phyloP scores from a whole-genome alignment of 2,888 invertebrate genomes.

The Euplagia quadripunctaria region DNA sequence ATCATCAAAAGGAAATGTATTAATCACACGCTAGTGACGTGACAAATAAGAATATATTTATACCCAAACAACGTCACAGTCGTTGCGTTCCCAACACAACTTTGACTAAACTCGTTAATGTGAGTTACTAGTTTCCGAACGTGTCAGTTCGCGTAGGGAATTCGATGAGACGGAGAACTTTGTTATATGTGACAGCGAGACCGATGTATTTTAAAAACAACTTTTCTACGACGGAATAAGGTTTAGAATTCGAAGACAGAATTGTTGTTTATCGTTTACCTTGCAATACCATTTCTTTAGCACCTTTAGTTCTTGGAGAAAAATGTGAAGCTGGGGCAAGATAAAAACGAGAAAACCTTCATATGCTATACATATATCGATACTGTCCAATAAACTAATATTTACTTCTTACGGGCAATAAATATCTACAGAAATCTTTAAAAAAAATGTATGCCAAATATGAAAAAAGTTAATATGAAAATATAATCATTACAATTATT shows the following conservation, averaged over 20 bases:
- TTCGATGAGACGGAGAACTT: slow-evolving; percentile 51
- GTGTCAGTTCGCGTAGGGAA: slow-evolving; percentile 48
- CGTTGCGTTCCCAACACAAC: slow-evolving; percentile 31
- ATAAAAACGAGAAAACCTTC: neutral
- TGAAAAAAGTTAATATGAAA: neutral
- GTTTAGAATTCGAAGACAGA: slow-evolving; percentile 26
- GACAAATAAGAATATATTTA: slow-evolving; percentile 14
- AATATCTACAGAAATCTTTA: neutral
- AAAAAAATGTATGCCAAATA: too few species aligned
- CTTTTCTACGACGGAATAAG: slow-evolving; percentile 35
- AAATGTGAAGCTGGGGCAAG: slow-evolving; percentile 10
- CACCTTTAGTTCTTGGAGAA: slow-evolving; percentile 32
- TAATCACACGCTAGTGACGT: too few species aligned
- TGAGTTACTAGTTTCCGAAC: slow-evolving; percentile 55
- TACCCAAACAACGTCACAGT: slow-evolving; percentile 33
- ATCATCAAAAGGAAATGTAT: too few species aligned
- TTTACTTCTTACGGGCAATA: neutral
- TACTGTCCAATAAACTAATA: neutral
- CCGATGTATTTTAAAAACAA: slow-evolving; percentile 35
- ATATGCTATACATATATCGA: neutral
- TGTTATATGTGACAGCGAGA: slow-evolving; percentile 29
- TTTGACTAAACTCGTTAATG: slow-evolving; percentile 57
- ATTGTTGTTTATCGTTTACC: slow-evolving; percentile 32
- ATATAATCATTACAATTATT: slow-evolving; percentile 1
- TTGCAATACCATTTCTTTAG: slow-evolving; percentile 42